These are phyloP conservation scores for Drosophila niveifrons DNA, from an alignment of 2,888 invertebrate genomes.

Conservation along the genomic window DNA sequence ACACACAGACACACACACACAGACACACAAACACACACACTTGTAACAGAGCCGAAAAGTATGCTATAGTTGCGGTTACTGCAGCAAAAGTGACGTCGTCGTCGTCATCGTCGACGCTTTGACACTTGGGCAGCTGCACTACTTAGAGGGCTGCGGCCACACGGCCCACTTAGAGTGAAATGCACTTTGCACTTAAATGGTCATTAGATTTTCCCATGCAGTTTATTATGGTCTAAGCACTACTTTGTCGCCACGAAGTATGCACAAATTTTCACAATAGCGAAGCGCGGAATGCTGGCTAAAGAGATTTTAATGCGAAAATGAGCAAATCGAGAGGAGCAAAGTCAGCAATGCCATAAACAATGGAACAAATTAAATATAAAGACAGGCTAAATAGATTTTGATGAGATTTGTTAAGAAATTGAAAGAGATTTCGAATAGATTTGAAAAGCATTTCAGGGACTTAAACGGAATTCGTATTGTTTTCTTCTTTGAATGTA, in stretches of 20 bases:
- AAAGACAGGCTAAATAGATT: not conserved
- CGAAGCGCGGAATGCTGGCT: not conserved
- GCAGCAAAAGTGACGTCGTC: conserved; percentile 19
- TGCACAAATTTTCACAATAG: conserved; percentile 2
- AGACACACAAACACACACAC: conserved; percentile 14
- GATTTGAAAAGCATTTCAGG: not conserved
- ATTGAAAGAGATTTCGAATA: not conserved
- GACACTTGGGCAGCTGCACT: conserved; percentile 75
- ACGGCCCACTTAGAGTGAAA: conserved; percentile 58
- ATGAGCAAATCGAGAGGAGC: not conserved
- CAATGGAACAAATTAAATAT: not conserved
- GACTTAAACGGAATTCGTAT: not conserved
- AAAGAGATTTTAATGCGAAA: conserved; percentile 4
- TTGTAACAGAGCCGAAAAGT: conserved; percentile 48
- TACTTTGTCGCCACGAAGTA: conserved; percentile 1
- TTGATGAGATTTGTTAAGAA: not conserved
- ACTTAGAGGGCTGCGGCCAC: conserved; percentile 56
- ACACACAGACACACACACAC: conserved; percentile 16
- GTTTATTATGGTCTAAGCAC: conserved; percentile 28
- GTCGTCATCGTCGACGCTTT: conserved; percentile 57
- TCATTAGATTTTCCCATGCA: conserved; percentile 40
- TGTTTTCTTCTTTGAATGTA: not conserved
- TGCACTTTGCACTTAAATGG: conserved; percentile 64
- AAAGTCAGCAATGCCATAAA: not conserved
- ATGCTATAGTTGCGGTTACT: conserved; percentile 56